Percentiles rank a stretch among this genome's conserved stretches.
phyloP scores from a whole-genome alignment of 1,140 invertebrate species.

The Dinoponera quadriceps region DNA sequence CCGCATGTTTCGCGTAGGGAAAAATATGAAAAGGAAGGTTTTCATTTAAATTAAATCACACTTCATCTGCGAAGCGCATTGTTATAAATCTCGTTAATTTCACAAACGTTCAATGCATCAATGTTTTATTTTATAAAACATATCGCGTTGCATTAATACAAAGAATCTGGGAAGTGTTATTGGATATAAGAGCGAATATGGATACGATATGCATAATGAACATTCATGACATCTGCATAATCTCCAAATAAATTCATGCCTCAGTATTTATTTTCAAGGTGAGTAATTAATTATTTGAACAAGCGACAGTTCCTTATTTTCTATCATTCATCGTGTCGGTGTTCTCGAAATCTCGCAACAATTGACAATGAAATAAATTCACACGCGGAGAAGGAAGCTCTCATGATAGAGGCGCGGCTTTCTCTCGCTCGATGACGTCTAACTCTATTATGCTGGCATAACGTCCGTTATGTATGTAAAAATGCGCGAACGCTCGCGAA shows the following conservation, averaged over 20 bases:
- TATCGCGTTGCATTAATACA: background rate
- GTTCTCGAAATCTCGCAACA: too few relatives aligned
- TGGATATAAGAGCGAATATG: background rate
- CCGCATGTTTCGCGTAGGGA: background rate
- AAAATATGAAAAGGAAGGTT: constrained; percentile 40
- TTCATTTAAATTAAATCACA: constrained; percentile 42
- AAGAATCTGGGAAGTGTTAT: constrained; percentile 1
- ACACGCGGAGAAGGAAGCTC: background rate
- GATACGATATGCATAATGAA: background rate
- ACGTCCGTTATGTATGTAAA: constrained; percentile 25
- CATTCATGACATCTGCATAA: background rate
- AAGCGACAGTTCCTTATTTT: background rate
- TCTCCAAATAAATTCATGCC: background rate
- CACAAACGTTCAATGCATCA: too few relatives aligned
- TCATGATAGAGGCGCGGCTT: background rate
- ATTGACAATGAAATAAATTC: constrained; percentile 7
- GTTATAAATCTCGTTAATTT: background rate
- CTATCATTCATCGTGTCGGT: background rate
- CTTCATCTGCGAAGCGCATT: background rate
- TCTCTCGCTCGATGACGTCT: constrained; percentile 18
- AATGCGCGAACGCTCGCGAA: background rate
- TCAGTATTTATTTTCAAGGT: too few relatives aligned
- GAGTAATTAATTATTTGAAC: too few relatives aligned
- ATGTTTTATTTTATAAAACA: background rate
- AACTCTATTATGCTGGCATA: constrained; percentile 26